phyloP scores from a whole-genome alignment of 2,797 vertebrate species.

The Phalanger gymnotis region DNA sequence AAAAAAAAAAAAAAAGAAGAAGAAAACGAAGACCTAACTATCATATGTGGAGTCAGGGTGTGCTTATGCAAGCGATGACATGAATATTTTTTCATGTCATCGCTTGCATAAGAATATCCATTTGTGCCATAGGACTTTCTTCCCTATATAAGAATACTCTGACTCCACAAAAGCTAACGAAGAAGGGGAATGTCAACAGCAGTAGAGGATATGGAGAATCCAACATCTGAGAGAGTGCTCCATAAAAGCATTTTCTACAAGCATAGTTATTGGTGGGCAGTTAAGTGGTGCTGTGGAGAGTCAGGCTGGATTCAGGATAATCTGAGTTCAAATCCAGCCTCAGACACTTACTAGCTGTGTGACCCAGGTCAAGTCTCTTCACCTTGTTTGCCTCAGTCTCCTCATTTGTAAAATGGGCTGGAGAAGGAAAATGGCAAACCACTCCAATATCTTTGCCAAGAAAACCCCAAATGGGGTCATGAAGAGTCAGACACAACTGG shows the following conservation, averaged over 20 bases:
- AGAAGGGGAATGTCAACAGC: background rate
- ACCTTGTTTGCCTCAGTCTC: background rate
- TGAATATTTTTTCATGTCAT: background rate
- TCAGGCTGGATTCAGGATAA: background rate
- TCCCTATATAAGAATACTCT: background rate
- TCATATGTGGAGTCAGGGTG: background rate
- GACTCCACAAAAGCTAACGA: background rate
- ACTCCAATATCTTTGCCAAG: background rate
- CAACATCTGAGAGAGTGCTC: background rate
- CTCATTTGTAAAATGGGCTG: background rate
- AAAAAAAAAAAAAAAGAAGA: too few relatives aligned
- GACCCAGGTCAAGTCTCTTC: background rate
- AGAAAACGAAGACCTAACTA: background rate
- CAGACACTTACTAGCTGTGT: background rate
- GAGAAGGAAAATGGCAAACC: background rate
- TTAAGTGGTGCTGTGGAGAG: background rate
- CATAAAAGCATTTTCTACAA: background rate
- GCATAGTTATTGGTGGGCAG: background rate
- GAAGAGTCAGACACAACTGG: background rate
- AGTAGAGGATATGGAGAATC: background rate
- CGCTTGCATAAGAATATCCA: background rate
- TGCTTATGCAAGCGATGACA: background rate
- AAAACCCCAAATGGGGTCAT: background rate
- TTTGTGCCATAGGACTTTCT: background rate
- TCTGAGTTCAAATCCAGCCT: background rate